These are phyloP conservation scores for Pelobates cultripes DNA, from an alignment of 2,797 vertebrate genomes.

Conservation along the genomic window DNA sequence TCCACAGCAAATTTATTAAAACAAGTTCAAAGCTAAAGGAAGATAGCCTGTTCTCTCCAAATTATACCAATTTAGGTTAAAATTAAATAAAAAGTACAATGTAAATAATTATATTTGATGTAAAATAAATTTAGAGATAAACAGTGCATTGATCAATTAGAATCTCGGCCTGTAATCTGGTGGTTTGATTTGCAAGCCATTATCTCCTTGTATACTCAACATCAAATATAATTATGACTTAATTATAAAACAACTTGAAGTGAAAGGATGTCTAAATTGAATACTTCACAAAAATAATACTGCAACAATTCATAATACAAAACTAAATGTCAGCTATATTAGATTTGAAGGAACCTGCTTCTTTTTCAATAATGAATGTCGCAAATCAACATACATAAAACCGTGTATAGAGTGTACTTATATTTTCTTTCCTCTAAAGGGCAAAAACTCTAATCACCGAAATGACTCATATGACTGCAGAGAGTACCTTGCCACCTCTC, in stretches of 20 bases:
- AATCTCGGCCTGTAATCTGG: slow-evolving; percentile 22
- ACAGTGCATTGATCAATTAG: slow-evolving; percentile 26
- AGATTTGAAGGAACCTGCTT: too few species aligned
- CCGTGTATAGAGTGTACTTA: too few species aligned
- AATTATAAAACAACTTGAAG: slow-evolving; percentile 33
- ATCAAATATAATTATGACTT: slow-evolving; percentile 50
- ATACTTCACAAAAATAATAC: not conserved
- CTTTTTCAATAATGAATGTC: too few species aligned
- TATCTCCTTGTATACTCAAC: slow-evolving; percentile 43
- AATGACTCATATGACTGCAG: too few species aligned
- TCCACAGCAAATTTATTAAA: not conserved
- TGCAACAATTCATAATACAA: too few species aligned
- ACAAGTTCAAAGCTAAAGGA: slow-evolving; percentile 10
- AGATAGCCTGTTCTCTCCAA: not conserved
- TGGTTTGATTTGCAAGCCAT: slow-evolving; percentile 42
- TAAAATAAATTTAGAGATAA: slow-evolving; percentile 42
- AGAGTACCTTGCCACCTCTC: too few species aligned
- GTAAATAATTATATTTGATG: slow-evolving; percentile 50
- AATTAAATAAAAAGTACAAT: slow-evolving; percentile 10
- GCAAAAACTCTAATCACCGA: too few species aligned
- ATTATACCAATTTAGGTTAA: slow-evolving; percentile 4
- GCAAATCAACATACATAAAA: too few species aligned
- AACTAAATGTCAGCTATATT: too few species aligned
- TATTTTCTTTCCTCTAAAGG: too few species aligned
- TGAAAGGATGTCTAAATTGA: slow-evolving; percentile 15